Conservation (phyloP, 1,140 invertebrate genomes). For the Cyphomyrmex costatus region DNA sequence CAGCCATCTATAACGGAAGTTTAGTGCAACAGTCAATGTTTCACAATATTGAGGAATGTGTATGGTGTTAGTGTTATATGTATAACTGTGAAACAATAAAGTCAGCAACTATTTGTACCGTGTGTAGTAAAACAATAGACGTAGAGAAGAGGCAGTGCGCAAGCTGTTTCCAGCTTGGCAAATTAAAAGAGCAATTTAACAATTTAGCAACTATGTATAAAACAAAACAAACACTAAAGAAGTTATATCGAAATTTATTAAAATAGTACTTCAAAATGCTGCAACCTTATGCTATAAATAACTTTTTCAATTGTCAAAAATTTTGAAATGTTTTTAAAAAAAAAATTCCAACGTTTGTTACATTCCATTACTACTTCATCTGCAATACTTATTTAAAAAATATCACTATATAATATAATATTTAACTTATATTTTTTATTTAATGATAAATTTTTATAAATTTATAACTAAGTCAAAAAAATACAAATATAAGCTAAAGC, state of each 20-base stretch:
- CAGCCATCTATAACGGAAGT: not conserved
- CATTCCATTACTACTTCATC: not conserved
- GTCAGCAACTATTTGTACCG: slow-evolving; percentile 80
- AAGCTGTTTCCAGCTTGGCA: slow-evolving; percentile 78
- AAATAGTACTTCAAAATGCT: slow-evolving; percentile 23
- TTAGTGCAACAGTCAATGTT: not conserved
- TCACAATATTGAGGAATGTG: slow-evolving; percentile 48
- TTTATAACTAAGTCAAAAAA: not conserved
- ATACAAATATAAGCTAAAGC: slow-evolving; percentile 3
- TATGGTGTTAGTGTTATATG: slow-evolving; percentile 50
- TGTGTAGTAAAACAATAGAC: slow-evolving; percentile 74
- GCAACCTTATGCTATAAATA: not conserved
- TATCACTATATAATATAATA: not conserved
- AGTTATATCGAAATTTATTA: not conserved
- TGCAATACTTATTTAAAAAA: not conserved
- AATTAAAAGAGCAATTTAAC: slow-evolving; percentile 84
- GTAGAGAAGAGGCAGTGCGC: not conserved
- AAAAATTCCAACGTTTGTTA: not conserved
- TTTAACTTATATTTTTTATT: not conserved
- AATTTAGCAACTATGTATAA: slow-evolving; percentile 33
- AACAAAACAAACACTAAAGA: slow-evolving; percentile 4
- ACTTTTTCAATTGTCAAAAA: not conserved
- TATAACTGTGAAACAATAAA: slow-evolving; percentile 82
- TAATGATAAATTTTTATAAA: not conserved
- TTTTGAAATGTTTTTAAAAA: not conserved